Conservation (phyloP, 2,113 vertebrate genomes). For the Anguilla rostrata region DNA sequence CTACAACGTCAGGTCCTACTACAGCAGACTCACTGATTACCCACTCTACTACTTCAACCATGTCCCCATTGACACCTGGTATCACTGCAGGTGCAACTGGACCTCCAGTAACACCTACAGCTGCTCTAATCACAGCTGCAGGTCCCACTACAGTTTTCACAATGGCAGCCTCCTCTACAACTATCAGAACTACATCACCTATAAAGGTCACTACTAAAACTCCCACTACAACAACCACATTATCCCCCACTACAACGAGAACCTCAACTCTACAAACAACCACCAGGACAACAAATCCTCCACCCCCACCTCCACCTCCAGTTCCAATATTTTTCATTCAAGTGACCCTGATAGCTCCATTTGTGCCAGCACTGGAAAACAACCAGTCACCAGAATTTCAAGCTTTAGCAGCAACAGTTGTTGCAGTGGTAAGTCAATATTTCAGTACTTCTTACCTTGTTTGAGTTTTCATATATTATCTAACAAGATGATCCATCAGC, state of each 20-base stretch:
- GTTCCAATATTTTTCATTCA: background rate
- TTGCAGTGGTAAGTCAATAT: background rate
- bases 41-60: background rate
- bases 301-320: background rate
- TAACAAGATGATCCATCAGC: too few species aligned
- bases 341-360: background rate
- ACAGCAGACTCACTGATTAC: too few species aligned
- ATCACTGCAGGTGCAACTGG: background rate
- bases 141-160: background rate
- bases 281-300: background rate
- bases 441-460: background rate
- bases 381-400: background rate
- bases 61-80: background rate
- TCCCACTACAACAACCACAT: background rate
- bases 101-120: background rate
- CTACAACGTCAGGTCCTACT: too few species aligned
- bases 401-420: background rate
- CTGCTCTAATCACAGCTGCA: background rate
- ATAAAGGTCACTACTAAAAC: background rate
- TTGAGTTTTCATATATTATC: background rate
- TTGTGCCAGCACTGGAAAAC: background rate
- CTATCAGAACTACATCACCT: background rate
- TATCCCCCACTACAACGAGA: background rate
- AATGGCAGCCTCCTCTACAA: background rate
- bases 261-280: background rate